phyloP scores from a whole-genome alignment of 2,113 vertebrate species.

The Clinocottus analis region DNA sequence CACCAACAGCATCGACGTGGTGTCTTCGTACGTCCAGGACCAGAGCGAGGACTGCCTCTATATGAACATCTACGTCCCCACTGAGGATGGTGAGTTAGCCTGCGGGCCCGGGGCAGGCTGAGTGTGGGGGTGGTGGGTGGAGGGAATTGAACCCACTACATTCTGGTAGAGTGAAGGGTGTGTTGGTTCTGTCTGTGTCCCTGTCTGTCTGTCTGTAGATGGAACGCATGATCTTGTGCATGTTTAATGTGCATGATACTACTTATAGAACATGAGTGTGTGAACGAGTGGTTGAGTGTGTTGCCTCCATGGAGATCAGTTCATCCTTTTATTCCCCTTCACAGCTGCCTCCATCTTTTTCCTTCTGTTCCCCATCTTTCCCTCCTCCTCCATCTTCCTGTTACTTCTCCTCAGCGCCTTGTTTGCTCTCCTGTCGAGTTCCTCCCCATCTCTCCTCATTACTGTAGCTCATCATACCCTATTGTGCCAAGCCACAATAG shows the following conservation, averaged over 20 bases:
- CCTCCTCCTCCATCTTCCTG: slow-evolving; percentile 78
- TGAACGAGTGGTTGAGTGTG: slow-evolving; percentile 42
- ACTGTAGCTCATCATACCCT: slow-evolving; percentile 87
- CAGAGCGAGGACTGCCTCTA: slow-evolving; percentile 99
- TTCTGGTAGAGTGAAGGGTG: slow-evolving; percentile 14
- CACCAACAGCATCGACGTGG: slow-evolving; percentile 97
- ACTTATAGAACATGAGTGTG: slow-evolving; percentile 70
- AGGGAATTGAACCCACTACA: slow-evolving; percentile 29
- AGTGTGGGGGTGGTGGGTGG: slow-evolving; percentile 51
- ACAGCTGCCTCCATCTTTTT: slow-evolving; percentile 73
- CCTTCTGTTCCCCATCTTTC: too few relatives aligned
- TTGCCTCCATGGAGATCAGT: slow-evolving; percentile 66
- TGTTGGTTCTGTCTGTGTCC: slow-evolving; percentile 49
- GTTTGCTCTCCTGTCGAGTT: slow-evolving; percentile 42
- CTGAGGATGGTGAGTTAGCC: slow-evolving; percentile 99
- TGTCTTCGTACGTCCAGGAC: slow-evolving; percentile 96
- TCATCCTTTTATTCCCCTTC: slow-evolving; percentile 29
- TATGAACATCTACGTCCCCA: slow-evolving; percentile 98
- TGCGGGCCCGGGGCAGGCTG: slow-evolving; percentile 69
- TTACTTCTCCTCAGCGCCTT: slow-evolving; percentile 31
- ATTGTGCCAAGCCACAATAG: slow-evolving; percentile 91
- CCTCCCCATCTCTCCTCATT: slow-evolving; percentile 73
- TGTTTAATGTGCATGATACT: slow-evolving; percentile 90
- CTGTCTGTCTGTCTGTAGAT: slow-evolving; percentile 57
- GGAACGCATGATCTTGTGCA: slow-evolving; percentile 91